These are phyloP conservation scores for Neogobius melanostomus DNA, from an alignment of 2,113 vertebrate genomes.

Conservation along the genomic window DNA sequence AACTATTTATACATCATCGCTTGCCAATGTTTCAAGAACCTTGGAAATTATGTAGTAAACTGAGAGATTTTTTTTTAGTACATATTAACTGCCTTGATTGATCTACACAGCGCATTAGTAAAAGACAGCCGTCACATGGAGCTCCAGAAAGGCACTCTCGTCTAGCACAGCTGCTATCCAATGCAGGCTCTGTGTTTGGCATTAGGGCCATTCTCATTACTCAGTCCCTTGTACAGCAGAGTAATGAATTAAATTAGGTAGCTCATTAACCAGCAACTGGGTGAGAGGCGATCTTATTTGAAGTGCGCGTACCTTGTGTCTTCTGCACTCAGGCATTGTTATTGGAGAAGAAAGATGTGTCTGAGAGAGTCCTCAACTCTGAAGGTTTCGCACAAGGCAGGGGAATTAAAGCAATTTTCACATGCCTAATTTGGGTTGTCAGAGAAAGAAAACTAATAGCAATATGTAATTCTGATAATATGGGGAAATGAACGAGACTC, in stretches of 20 bases:
- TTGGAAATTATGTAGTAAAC: too few species aligned
- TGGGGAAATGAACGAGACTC: background rate
- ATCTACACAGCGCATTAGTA: background rate
- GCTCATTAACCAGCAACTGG: slow-evolving; percentile 58
- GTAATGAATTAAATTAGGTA: slow-evolving; percentile 62
- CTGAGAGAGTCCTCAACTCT: slow-evolving; percentile 30
- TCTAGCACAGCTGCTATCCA: slow-evolving; percentile 16
- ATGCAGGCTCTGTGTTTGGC: slow-evolving; percentile 46
- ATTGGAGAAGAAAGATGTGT: slow-evolving; percentile 27
- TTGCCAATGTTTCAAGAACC: too few species aligned
- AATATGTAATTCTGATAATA: slow-evolving; percentile 7
- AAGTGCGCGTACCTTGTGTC: slow-evolving; percentile 48
- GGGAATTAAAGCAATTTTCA: slow-evolving; percentile 40
- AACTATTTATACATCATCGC: too few species aligned
- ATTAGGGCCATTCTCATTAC: slow-evolving; percentile 57
- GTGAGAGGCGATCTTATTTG: slow-evolving; percentile 50
- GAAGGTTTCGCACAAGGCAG: slow-evolving; percentile 26
- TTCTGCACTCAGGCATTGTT: slow-evolving; percentile 44
- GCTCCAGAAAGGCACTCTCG: background rate
- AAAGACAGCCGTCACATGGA: slow-evolving; percentile 13
- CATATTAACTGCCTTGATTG: background rate
- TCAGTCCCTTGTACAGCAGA: slow-evolving; percentile 49
- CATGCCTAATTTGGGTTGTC: slow-evolving; percentile 26
- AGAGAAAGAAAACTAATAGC: slow-evolving; percentile 9
- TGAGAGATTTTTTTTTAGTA: background rate